phyloP scores from a whole-genome alignment of 1,140 invertebrate species.

The Drosophila kurseongensis region DNA sequence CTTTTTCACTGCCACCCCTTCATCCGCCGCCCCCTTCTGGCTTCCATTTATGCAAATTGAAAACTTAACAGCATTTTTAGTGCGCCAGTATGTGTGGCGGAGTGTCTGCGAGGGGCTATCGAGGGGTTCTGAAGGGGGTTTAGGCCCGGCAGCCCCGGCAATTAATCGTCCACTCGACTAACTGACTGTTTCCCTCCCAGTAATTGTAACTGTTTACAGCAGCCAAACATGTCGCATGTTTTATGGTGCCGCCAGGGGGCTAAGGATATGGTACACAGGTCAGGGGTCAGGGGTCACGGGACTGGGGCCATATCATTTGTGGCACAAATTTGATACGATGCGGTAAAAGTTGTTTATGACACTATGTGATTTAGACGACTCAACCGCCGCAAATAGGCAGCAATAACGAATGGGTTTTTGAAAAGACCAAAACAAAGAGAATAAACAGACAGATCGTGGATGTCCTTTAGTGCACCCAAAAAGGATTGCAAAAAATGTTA shows the following conservation, averaged over 20 bases:
- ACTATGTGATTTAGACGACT: slow-evolving; percentile 27
- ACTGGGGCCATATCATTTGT: slow-evolving; percentile 1
- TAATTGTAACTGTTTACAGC: slow-evolving; percentile 58
- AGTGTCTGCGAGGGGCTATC: not conserved
- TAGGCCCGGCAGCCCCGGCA: slow-evolving; percentile 28
- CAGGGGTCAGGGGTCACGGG: not conserved
- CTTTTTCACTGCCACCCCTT: slow-evolving; percentile 24
- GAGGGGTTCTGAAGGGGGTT: slow-evolving; percentile 3
- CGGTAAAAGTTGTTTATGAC: slow-evolving; percentile 30
- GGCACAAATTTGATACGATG: slow-evolving; percentile 26
- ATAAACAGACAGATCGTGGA: not conserved
- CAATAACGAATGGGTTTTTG: slow-evolving; percentile 3
- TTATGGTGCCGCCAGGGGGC: slow-evolving; percentile 22
- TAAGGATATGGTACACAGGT: slow-evolving; percentile 1
- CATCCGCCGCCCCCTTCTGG: not conserved
- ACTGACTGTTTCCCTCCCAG: slow-evolving; percentile 23
- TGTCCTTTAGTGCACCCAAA: not conserved
- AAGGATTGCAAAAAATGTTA: no score
- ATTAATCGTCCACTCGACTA: slow-evolving; percentile 56
- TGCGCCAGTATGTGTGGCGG: slow-evolving; percentile 30
- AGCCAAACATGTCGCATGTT: slow-evolving; percentile 51
- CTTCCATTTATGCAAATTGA: slow-evolving; percentile 60
- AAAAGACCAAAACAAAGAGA: not conserved
- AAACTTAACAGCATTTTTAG: slow-evolving; percentile 66
- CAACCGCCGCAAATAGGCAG: slow-evolving; percentile 9